A percentile compares a stretch with the other conserved stretches of the same genome.
phyloP scores from a whole-genome alignment of 2,113 vertebrate species.

The Eonycteris spelaea region DNA sequence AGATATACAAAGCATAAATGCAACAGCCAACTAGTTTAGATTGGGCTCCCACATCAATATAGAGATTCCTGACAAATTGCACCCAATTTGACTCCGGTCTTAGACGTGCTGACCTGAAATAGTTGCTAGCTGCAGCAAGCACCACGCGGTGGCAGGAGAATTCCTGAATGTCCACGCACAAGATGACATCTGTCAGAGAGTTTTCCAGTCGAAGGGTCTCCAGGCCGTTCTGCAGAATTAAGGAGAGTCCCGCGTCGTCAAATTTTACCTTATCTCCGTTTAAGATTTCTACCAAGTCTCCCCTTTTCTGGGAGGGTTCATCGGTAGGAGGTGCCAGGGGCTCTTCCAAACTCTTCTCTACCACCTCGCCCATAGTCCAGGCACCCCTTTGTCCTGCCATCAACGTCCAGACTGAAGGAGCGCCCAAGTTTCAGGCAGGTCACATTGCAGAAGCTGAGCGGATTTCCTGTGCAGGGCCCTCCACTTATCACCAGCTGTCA shows the following conservation, averaged over 20 bases:
- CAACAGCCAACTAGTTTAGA: background rate
- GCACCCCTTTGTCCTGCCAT: slow-evolving; percentile 73
- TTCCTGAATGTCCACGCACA: slow-evolving; percentile 89
- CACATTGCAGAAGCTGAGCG: slow-evolving; percentile 83
- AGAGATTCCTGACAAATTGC: background rate
- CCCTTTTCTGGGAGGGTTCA: slow-evolving; percentile 73
- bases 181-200: slow-evolving; percentile 92
- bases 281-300: slow-evolving; percentile 79
- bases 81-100: background rate
- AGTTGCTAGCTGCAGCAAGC: slow-evolving; percentile 96
- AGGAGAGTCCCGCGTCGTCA: slow-evolving; percentile 90
- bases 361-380: slow-evolving; percentile 86
- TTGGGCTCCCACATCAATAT: background rate
- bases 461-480: slow-evolving; percentile 88
- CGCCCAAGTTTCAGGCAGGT: slow-evolving; percentile 77
- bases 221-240: slow-evolving; percentile 92
- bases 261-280: slow-evolving; percentile 83
- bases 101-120: slow-evolving; percentile 91
- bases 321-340: slow-evolving; percentile 71
- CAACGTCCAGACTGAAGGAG: slow-evolving; percentile 74
- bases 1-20: background rate
- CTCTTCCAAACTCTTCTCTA: slow-evolving; percentile 89
- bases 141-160: slow-evolving; percentile 95
- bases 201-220: slow-evolving; percentile 91
- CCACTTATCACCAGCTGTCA: slow-evolving; percentile 88